Percentiles rank a stretch among this genome's conserved stretches.
These are phyloP conservation scores for Gerris buenoi DNA, from an alignment of 1,140 invertebrate genomes.

Conservation along the genomic window DNA sequence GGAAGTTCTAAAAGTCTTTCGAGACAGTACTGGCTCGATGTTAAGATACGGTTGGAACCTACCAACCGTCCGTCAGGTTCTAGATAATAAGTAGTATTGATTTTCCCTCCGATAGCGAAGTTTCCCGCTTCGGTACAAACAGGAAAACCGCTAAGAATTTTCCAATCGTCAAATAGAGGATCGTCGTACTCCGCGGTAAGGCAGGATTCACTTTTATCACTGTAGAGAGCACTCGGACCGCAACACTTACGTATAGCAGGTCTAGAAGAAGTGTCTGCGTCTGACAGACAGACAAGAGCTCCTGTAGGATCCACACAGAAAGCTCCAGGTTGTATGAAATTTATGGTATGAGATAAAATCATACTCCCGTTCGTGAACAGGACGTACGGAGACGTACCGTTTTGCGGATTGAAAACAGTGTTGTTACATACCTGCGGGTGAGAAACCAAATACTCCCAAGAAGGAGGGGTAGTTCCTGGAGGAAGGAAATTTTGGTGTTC, in stretches of 20 bases:
- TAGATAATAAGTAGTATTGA: slow-evolving; percentile 29
- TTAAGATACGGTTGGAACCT: slow-evolving; percentile 29
- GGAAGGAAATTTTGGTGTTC: slow-evolving; percentile 23
- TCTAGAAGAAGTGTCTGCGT: slow-evolving; percentile 14
- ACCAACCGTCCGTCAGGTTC: slow-evolving; percentile 33
- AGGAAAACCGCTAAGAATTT: slow-evolving; percentile 34
- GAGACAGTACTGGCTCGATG: slow-evolving; percentile 41
- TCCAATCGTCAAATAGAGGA: slow-evolving; percentile 7
- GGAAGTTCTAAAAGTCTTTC: slow-evolving; percentile 38
- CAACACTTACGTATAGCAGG: slow-evolving; percentile 40
- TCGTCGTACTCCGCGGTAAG: slow-evolving; percentile 26
- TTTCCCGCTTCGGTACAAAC: slow-evolving; percentile 27
- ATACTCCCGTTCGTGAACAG: slow-evolving; percentile 40
- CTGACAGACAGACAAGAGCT: slow-evolving; percentile 38
- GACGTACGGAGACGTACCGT: slow-evolving; percentile 22
- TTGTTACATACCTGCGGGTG: slow-evolving; percentile 29
- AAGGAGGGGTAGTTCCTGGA: slow-evolving; percentile 27
- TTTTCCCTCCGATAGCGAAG: slow-evolving; percentile 33
- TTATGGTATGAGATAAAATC: slow-evolving; percentile 18
- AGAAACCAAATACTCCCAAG: slow-evolving; percentile 32
- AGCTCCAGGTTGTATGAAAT: slow-evolving; percentile 25
- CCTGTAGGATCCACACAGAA: slow-evolving; percentile 43
- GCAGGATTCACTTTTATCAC: slow-evolving; percentile 34
- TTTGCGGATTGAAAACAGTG: background rate
- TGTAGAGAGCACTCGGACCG: slow-evolving; percentile 38